Conservation (phyloP, 2,113 vertebrate genomes). For the Canis aureus region DNA sequence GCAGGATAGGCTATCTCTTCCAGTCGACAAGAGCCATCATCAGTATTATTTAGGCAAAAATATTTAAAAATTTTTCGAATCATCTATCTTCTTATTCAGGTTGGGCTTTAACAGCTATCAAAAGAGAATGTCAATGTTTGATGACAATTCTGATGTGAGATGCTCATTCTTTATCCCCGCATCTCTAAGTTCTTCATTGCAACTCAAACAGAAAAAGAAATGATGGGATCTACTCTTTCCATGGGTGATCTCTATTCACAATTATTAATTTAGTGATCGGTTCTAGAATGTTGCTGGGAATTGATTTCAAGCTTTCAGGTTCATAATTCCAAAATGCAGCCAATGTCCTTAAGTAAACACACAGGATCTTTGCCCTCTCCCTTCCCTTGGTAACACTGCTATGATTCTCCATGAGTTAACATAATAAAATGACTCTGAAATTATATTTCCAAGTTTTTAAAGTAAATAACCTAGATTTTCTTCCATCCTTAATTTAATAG, state of each 20-base stretch:
- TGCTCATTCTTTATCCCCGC: background rate
- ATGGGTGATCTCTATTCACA: background rate
- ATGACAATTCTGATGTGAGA: background rate
- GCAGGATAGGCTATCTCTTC: background rate
- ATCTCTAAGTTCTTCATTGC: background rate
- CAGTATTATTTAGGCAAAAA: background rate
- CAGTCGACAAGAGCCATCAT: background rate
- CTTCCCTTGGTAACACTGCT: background rate
- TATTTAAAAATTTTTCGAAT: background rate
- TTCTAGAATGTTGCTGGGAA: background rate
- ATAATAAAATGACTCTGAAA: background rate
- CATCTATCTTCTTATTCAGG: background rate
- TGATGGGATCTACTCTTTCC: background rate
- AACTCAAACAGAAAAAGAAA: background rate
- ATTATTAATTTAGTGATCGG: background rate
- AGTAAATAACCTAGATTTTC: background rate
- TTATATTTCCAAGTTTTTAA: background rate
- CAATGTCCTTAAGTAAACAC: background rate
- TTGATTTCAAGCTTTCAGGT: background rate
- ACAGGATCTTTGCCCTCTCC: background rate
- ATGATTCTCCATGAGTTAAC: background rate
- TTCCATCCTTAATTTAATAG: background rate
- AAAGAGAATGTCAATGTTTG: background rate
- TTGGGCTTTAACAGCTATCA: background rate
- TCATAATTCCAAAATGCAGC: background rate